Base-by-base conservation (phyloP, 2,888 invertebrate genomes). In the Ferrisia virgata region DNA sequence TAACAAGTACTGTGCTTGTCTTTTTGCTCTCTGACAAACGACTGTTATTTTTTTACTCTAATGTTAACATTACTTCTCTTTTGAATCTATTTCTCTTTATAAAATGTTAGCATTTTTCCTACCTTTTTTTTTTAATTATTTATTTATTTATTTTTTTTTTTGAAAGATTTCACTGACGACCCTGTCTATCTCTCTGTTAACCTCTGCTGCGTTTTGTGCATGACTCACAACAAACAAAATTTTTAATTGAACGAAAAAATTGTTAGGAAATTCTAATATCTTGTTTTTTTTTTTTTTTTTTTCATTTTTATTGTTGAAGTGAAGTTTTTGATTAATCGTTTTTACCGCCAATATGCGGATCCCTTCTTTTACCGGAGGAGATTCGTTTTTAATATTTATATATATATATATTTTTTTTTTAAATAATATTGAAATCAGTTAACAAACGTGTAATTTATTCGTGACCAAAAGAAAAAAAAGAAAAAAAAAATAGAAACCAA, bases 1-100 rank as follows among this genome's bases (percentile, higher is more conserved):
- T 83, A 83, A 83, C 83, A 83, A 83, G 43, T 83, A 83, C 83
- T 83, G 76, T 83, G 83, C 83, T 83, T 83, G 83, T 83, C 83
- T 83, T 83, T 82, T 82, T 69, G 82, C 83, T 72, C 83, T 31
- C 83, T 31, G 43, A 72, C n/a, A 83, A 43, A 43, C 43, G 47
- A 76, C 72, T 76, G 72, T 76, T 76, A n/a, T n/a, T 72, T 36
- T 82, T 36, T 81, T 53, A 79, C 13, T 69, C 43, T 79, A 79
- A 39, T 79, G 79, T 79, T 79, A 79, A 79, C 79, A 31, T 28
- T 79, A 47, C 47, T 79, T 79, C 79, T 28, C 43, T 58, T n/a
- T n/a, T n/a, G n/a, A n/a, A n/a, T n/a, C n/a, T n/a, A n/a, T n/a
- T n/a, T n/a, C n/a, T n/a, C n/a, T n/a, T n/a, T n/a, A n/a, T n/a